Conservation (phyloP, 2,797 vertebrate genomes). For the Acrossocheilus wenchowensis region DNA sequence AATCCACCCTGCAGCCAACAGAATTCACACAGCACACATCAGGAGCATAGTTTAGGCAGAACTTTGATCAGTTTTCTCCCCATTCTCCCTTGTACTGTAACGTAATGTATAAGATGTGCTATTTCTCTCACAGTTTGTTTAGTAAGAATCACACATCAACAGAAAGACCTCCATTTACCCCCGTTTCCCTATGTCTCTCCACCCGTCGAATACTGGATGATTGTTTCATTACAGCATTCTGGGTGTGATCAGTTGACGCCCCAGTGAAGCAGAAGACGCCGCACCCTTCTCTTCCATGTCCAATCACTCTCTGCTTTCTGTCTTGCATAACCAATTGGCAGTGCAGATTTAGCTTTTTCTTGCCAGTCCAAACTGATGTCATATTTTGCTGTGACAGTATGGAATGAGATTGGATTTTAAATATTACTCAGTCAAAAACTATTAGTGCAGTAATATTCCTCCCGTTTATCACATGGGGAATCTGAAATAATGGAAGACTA, state of each 20-base stretch:
- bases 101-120: background rate
- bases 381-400: constrained; percentile 50
- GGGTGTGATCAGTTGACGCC: constrained; percentile 56
- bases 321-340: constrained; percentile 47
- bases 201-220: constrained; percentile 43
- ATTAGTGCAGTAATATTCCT: constrained; percentile 12
- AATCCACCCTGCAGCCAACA: constrained; percentile 53
- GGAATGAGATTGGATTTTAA: constrained; percentile 55
- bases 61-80: constrained; percentile 14
- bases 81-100: background rate
- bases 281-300: constrained; percentile 38
- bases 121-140: constrained; percentile 16
- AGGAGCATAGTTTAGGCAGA: background rate
- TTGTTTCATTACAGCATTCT: constrained; percentile 61
- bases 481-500: background rate
- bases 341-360: background rate
- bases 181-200: background rate
- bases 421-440: constrained; percentile 15
- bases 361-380: constrained; percentile 40
- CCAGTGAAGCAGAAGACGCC: constrained; percentile 42
- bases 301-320: constrained; percentile 43
- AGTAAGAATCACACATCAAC: constrained; percentile 30
- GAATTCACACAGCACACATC: constrained; percentile 24
- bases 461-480: background rate
- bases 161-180: constrained; percentile 22